phyloP scores from a whole-genome alignment of 2,797 vertebrate species.

The Sebastolobus alascanus region DNA sequence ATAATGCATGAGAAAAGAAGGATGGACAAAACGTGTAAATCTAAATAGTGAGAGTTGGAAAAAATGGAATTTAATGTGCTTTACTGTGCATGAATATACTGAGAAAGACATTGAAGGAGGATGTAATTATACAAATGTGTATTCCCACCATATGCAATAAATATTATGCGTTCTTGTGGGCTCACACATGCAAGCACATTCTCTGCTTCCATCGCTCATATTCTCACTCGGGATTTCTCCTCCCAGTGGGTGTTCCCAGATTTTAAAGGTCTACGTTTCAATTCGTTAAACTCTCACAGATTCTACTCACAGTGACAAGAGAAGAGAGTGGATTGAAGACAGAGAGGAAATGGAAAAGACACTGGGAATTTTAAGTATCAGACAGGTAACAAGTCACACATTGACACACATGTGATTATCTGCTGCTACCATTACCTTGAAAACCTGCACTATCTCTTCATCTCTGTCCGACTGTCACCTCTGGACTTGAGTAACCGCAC shows the following conservation, averaged over 20 bases:
- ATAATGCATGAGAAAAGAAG: slow-evolving; percentile 20
- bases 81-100: neutral
- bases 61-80: neutral
- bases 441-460: slow-evolving; percentile 16
- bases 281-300: slow-evolving; percentile 11
- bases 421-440: slow-evolving; percentile 1
- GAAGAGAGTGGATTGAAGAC: slow-evolving; percentile 10
- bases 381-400: slow-evolving; percentile 28
- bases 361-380: slow-evolving; percentile 25
- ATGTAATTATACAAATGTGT: slow-evolving; percentile 20
- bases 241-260: neutral
- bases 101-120: neutral
- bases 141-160: slow-evolving; percentile 2
- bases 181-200: neutral
- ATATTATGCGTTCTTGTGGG: slow-evolving; percentile 5
- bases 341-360: slow-evolving; percentile 27
- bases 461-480: slow-evolving; percentile 30
- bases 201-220: neutral
- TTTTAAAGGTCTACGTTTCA: neutral
- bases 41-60: neutral
- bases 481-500: slow-evolving; percentile 21
- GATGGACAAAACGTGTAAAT: neutral
- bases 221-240: neutral
- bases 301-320: neutral
- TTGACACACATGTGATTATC: slow-evolving; percentile 46